Evolutionary conservation across 2,797 vertebrate genomes (phyloP), one percentile per base, ranked within the genome.

Genomic region (Echeneis naucrates): DNA sequence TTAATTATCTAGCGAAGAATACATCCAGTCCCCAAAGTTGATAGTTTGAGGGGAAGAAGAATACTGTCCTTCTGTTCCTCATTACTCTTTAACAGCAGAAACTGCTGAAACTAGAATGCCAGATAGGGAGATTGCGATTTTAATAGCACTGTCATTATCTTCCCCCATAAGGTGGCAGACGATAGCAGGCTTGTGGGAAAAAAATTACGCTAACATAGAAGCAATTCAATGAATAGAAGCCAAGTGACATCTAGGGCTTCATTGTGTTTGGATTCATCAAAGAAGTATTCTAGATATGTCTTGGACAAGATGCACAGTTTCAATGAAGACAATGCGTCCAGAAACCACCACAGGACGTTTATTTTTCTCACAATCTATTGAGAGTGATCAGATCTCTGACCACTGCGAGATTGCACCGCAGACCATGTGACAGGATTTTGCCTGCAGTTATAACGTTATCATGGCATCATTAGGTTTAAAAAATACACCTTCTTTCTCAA

Each of bases 1-100:
- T 95, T 95, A 94, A 95, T 95, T 95, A 95, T 95, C 94, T 88
- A 73, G 85, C 85, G 81, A 93, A 93, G 92, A 94, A 93, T 93
- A 93, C 87, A 84, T 93, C 91, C 90, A 83, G 88, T 93, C 93
- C 93, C 93, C 87, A 92, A 94, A 93, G 93, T 94, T 95, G 91
- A 94, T 93, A 92, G 91, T 94, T 94, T 93, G 75, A 89, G 76
- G 85, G 83, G 72, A 68, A 91, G 89, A 89, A 88, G 90, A 90
- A 92, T 92, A 92, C 87, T 85, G 83, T 92, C 94, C 93, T 92
- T 95, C 93, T 95, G 94, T 94, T 94, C 87, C 93, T 94, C 94
- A 94, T 94, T 93, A 94, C 90, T 94, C 91, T 93, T 93, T 91
- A 94, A 94, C 86, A 89, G 90, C 85, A 85, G 84, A 89, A 92